Evolutionary conservation across 2,797 vertebrate genomes (phyloP).

Genomic region (Crotalus adamanteus): DNA sequence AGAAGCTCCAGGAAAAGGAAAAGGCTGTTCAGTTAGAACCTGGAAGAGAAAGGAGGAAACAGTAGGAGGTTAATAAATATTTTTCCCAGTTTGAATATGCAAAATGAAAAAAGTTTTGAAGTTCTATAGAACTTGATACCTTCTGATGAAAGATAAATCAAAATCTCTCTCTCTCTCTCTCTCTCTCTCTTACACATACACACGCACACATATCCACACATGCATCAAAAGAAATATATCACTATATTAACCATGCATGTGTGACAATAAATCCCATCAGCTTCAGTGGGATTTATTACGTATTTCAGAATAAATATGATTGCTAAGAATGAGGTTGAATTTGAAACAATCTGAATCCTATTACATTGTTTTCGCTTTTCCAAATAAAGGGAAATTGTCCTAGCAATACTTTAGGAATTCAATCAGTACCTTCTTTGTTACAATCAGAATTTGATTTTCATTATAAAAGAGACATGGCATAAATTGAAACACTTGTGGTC

Average conservation of each 20-base stretch:
- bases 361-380: neutral
- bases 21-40: neutral
- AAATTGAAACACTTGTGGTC: neutral
- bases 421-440: neutral
- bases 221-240: neutral
- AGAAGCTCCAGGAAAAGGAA: neutral
- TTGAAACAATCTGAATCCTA: neutral
- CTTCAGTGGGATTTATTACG: neutral
- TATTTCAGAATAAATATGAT: neutral
- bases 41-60: neutral
- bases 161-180: neutral
- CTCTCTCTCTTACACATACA: fast-evolving
- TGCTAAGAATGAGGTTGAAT: neutral
- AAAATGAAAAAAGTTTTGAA: neutral
- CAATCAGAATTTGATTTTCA: neutral
- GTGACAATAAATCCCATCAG: neutral
- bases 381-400: neutral
- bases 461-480: neutral
- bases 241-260: neutral
- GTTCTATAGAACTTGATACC: neutral
- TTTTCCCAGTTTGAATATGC: neutral
- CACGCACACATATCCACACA: neutral
- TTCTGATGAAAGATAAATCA: neutral
- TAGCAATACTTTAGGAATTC: neutral
- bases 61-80: neutral